These are phyloP conservation scores for Conger conger DNA, from an alignment of 2,113 vertebrate species.

Conservation along the genomic window DNA sequence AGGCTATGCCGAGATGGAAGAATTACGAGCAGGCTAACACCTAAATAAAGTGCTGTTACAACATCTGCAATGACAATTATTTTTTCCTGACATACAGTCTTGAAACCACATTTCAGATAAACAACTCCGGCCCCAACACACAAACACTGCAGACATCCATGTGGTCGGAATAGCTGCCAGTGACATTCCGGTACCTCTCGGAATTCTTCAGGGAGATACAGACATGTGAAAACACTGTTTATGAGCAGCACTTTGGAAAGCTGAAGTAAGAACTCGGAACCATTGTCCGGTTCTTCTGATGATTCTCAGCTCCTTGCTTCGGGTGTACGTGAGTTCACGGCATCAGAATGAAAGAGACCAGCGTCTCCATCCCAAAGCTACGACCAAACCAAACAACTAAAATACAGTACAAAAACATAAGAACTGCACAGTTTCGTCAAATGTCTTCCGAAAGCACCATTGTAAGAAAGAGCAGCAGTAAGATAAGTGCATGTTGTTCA, in stretches of 20 bases:
- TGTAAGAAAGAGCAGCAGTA: neutral
- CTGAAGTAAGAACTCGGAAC: too few species aligned
- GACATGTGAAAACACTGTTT: too few species aligned
- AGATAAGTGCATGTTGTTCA: neutral
- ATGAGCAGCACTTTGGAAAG: too few species aligned
- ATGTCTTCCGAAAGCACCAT: neutral
- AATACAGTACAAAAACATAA: neutral
- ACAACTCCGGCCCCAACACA: neutral
- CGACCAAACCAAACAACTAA: neutral
- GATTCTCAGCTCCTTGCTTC: too few species aligned
- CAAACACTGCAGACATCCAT: too few species aligned
- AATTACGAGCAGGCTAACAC: neutral
- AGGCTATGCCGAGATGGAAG: neutral
- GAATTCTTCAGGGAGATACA: too few species aligned
- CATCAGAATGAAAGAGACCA: neutral
- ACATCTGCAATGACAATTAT: neutral
- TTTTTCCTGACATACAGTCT: neutral
- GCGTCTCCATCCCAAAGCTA: neutral
- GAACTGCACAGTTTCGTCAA: neutral
- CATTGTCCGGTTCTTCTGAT: too few species aligned
- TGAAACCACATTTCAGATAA: neutral
- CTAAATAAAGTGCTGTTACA: neutral
- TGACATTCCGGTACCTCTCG: neutral
- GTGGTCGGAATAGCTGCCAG: slow-evolving; percentile 15
- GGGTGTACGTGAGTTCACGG: neutral